phyloP scores from a whole-genome alignment of 2,888 invertebrate genomes.

The Aromia moschata region DNA sequence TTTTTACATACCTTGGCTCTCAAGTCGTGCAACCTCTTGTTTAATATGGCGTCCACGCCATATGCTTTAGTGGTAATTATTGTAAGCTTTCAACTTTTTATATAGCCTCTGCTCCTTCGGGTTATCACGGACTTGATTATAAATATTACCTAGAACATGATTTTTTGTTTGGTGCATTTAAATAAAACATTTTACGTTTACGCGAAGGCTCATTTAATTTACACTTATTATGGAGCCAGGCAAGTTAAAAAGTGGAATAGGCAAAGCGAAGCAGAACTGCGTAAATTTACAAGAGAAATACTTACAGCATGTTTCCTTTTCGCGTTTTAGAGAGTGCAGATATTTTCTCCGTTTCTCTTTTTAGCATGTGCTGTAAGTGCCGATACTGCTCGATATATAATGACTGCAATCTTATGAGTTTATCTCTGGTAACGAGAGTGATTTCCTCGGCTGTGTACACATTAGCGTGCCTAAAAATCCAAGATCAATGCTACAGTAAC shows the following conservation, averaged over 20 bases:
- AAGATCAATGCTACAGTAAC: too few relatives aligned
- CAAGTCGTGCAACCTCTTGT: conserved; percentile 77
- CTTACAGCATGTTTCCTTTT: conserved; percentile 75
- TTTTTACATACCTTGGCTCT: conserved; percentile 62
- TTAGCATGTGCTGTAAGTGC: conserved; percentile 76
- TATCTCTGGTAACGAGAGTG: conserved; percentile 77
- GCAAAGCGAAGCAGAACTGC: too few relatives aligned
- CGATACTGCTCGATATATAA: conserved; percentile 86
- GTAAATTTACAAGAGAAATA: too few relatives aligned
- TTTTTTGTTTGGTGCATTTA: too few relatives aligned
- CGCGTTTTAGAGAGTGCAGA: conserved; percentile 75
- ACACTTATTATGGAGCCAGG: too few relatives aligned
- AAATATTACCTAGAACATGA: conserved; percentile 74
- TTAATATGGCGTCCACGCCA: conserved; percentile 83
- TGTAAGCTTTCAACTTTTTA: conserved; percentile 81
- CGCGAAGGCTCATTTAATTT: too few relatives aligned
- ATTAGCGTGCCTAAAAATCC: conserved; percentile 81
- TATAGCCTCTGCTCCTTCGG: conserved; percentile 79
- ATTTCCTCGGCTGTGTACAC: conserved; percentile 91
- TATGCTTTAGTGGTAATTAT: conserved; percentile 80
- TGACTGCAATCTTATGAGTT: conserved; percentile 78
- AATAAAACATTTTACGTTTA: too few relatives aligned
- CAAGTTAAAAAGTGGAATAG: too few relatives aligned
- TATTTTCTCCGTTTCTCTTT: conserved; percentile 79
- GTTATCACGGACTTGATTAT: conserved; percentile 74